A percentile compares a stretch with the other conserved stretches of the same genome.
phyloP scores from a whole-genome alignment of 2,113 vertebrate species.

The Hippocampus guttulatus region DNA sequence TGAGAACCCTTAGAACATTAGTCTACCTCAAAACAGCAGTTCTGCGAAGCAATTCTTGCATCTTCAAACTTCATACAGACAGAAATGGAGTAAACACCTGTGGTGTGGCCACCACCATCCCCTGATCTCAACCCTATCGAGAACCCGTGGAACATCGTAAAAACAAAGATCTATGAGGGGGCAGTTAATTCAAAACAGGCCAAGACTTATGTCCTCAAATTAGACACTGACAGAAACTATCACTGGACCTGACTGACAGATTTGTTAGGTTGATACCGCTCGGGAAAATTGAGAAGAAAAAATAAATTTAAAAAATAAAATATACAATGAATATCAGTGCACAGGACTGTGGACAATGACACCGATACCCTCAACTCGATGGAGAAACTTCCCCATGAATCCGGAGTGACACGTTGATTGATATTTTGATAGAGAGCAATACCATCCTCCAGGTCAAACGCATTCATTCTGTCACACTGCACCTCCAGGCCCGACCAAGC shows the following conservation, averaged over 20 bases:
- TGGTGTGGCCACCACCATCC: background rate
- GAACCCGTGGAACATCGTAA: background rate
- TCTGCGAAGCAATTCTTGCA: too few species aligned
- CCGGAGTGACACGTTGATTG: slow-evolving; percentile 65
- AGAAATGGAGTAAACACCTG: too few species aligned
- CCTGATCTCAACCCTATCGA: background rate
- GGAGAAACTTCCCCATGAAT: slow-evolving; percentile 46
- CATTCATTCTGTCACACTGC: slow-evolving; percentile 70
- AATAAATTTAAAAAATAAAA: background rate
- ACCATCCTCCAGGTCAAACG: slow-evolving; percentile 62
- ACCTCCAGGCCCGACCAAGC: slow-evolving; percentile 63
- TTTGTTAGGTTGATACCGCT: background rate
- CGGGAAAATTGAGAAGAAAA: background rate
- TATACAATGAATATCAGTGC: background rate
- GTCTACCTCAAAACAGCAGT: too few species aligned
- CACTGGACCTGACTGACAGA: background rate
- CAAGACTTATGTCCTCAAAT: background rate
- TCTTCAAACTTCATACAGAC: too few species aligned
- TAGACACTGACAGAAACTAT: background rate
- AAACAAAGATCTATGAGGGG: background rate
- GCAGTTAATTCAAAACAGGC: background rate
- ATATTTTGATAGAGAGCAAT: slow-evolving; percentile 72
- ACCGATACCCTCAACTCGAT: background rate
- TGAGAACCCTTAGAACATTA: too few species aligned
- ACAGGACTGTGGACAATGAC: background rate